Percentiles rank a stretch among this genome's conserved stretches.
Conservation (phyloP, 2,888 invertebrate species). For the Holacanthella duospinosa region DNA sequence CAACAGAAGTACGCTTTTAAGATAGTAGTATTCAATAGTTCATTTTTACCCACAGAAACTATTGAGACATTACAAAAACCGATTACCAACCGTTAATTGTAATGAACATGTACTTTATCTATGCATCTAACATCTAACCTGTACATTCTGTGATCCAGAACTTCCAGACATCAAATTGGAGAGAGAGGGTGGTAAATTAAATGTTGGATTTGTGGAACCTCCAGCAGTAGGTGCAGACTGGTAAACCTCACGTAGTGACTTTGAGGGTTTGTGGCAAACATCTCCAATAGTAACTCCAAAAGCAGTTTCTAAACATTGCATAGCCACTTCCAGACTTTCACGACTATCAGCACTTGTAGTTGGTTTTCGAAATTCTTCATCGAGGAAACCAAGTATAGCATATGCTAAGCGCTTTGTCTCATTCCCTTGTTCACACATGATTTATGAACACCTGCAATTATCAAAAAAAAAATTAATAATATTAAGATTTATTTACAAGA, state of each 20-base stretch:
- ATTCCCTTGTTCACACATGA: neutral
- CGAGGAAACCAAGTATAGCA: constrained; percentile 44
- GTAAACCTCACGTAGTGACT: constrained; percentile 10
- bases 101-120: too few relatives aligned
- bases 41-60: too few relatives aligned
- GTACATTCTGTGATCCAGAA: too few relatives aligned
- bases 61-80: too few relatives aligned
- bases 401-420: constrained; percentile 21
- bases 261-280: constrained; percentile 36
- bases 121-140: too few relatives aligned
- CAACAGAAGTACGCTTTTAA: too few relatives aligned
- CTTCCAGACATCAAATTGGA: too few relatives aligned
- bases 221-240: neutral
- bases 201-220: neutral
- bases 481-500: too few relatives aligned
- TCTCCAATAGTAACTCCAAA: constrained; percentile 56
- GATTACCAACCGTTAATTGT: too few relatives aligned
- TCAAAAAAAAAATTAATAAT: too few relatives aligned
- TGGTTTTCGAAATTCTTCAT: constrained; percentile 43
- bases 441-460: too few relatives aligned
- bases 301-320: constrained; percentile 86
- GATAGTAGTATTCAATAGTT: too few relatives aligned
- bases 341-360: constrained; percentile 44
- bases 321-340: constrained; percentile 83
- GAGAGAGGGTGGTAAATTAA: neutral